Evolutionary conservation across 2,113 vertebrate species (phyloP).

Genomic region (Ailuropoda melanoleuca): DNA sequence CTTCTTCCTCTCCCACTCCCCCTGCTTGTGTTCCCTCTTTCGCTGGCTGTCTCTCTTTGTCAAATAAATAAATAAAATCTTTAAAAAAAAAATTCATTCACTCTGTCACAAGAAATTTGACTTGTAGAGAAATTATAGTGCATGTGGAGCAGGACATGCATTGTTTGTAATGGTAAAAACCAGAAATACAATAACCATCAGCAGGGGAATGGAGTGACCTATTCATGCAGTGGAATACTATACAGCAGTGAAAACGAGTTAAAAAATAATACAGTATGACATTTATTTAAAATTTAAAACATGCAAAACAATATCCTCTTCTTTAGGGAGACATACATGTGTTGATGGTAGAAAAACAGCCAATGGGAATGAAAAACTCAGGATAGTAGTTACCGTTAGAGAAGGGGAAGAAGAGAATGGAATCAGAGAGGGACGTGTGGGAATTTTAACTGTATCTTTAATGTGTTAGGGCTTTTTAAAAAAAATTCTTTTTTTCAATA

Average conservation of each 20-base stretch:
- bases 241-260: neutral
- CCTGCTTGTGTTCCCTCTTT: no score
- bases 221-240: neutral
- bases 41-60: no score
- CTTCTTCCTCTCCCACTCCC: no score
- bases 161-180: neutral
- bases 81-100: neutral
- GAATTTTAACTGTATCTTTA: neutral
- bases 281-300: neutral
- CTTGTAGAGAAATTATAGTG: neutral
- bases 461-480: neutral
- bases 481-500: neutral
- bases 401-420: neutral
- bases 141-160: neutral
- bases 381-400: neutral
- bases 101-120: neutral
- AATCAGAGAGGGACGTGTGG: neutral
- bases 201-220: neutral
- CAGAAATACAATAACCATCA: neutral
- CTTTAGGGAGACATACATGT: neutral
- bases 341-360: neutral
- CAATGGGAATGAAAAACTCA: neutral
- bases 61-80: no score
- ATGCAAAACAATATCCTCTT: neutral
- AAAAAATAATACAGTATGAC: neutral